Evolutionary conservation across 2,888 invertebrate species (phyloP).

Genomic region (Eupithecia exiguata): DNA sequence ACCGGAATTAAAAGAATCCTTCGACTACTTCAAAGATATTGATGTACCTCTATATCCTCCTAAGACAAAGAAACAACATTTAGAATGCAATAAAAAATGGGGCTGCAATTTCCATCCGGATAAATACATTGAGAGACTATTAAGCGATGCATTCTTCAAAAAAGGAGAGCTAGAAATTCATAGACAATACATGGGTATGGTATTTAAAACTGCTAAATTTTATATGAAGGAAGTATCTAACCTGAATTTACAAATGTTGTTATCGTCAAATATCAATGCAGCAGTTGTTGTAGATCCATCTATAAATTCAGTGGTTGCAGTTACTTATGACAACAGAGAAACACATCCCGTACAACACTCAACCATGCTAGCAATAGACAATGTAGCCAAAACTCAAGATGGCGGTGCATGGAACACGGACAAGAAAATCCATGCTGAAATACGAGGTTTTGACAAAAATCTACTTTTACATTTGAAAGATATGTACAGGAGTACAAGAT

Average conservation of each 20-base stretch:
- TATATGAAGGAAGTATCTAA: slow-evolving; percentile 43
- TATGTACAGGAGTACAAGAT: slow-evolving; percentile 63
- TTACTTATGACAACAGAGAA: slow-evolving; percentile 84
- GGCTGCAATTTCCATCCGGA: slow-evolving; percentile 94
- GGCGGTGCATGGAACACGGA: slow-evolving; percentile 87
- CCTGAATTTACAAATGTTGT: slow-evolving; percentile 39
- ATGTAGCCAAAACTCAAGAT: slow-evolving; percentile 91
- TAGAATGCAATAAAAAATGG: slow-evolving; percentile 86
- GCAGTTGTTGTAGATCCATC: slow-evolving; percentile 90
- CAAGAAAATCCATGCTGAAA: slow-evolving; percentile 60
- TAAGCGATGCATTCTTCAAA: slow-evolving; percentile 85
- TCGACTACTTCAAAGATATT: slow-evolving; percentile 80
- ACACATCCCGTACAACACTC: slow-evolving; percentile 92
- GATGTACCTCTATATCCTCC: slow-evolving; percentile 86
- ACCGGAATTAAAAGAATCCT: slow-evolving; percentile 74
- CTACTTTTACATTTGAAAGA: slow-evolving; percentile 65
- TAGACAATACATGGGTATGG: slow-evolving; percentile 83
- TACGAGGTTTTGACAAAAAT: slow-evolving; percentile 46
- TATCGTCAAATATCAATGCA: slow-evolving; percentile 54
- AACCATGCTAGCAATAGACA: slow-evolving; percentile 92
- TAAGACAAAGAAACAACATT: slow-evolving; percentile 87
- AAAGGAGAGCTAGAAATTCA: slow-evolving; percentile 62
- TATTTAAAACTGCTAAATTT: slow-evolving; percentile 81
- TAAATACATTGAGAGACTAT: slow-evolving; percentile 87
- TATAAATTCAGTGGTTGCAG: slow-evolving; percentile 85